These are phyloP conservation scores for Lineus longissimus DNA, from an alignment of 1,140 invertebrate genomes.

Conservation along the genomic window DNA sequence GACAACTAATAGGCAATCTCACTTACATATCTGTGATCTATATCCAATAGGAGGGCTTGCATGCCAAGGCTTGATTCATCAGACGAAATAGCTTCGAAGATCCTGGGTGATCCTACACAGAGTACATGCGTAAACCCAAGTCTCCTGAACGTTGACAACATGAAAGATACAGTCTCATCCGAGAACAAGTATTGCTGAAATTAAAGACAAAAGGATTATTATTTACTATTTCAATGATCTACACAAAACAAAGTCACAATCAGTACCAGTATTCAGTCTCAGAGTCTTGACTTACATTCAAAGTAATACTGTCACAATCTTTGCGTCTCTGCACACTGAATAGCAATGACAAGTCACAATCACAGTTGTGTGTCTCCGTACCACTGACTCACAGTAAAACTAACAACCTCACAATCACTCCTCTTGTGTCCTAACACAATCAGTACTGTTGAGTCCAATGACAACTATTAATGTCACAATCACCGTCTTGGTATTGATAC, in stretches of 20 bases:
- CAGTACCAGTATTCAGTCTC: not conserved
- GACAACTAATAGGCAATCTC: not conserved
- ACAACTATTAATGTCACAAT: no score
- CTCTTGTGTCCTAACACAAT: no score
- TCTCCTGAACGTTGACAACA: conserved; percentile 57
- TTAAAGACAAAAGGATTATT: conserved; percentile 1
- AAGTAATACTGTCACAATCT: not conserved
- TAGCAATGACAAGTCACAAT: not conserved
- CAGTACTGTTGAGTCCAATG: no score
- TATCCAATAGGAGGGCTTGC: conserved; percentile 64
- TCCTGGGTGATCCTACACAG: conserved; percentile 70
- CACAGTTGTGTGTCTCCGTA: not conserved
- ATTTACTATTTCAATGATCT: not conserved
- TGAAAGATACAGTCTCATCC: conserved; percentile 57
- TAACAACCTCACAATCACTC: no score
- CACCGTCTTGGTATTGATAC: no score
- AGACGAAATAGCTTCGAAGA: not conserved
- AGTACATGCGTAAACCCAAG: conserved; percentile 64
- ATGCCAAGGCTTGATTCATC: not conserved
- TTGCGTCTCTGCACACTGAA: not conserved
- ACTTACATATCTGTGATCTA: conserved; percentile 47
- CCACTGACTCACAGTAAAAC: no score
- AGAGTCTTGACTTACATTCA: not conserved
- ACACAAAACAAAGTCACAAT: not conserved
- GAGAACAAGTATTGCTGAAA: conserved; percentile 68